Percentiles rank a stretch among this genome's conserved stretches.
Conservation (phyloP, 2,888 invertebrate species). For the Chymomyza fuscimana region DNA sequence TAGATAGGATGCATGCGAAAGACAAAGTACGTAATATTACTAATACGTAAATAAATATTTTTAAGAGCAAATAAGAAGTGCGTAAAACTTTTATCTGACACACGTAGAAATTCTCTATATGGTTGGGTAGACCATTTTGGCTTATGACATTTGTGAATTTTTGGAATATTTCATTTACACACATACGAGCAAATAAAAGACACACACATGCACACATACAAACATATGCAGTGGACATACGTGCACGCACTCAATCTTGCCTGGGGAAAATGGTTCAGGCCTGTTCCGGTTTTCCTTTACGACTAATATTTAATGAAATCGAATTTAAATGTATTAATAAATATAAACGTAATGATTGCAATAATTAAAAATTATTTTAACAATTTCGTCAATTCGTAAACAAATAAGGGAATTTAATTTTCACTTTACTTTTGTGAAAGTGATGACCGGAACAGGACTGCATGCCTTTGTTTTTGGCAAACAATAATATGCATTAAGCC, state of each 20-base stretch:
- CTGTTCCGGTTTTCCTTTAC: too few species aligned
- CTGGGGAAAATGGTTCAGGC: too few species aligned
- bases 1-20: background rate
- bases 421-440: too few species aligned
- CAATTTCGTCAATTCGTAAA: too few species aligned
- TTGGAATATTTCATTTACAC: background rate
- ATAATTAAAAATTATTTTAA: too few species aligned
- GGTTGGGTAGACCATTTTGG: background rate
- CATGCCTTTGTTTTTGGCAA: conserved; percentile 45
- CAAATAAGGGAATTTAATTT: too few species aligned
- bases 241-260: background rate
- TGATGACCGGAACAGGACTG: too few species aligned
- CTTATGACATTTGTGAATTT: background rate
- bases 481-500: conserved; percentile 37
- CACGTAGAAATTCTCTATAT: background rate
- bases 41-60: too few species aligned
- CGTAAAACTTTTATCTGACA: background rate
- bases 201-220: conserved; percentile 31
- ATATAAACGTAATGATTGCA: too few species aligned
- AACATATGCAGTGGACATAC: conserved; percentile 15
- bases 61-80: background rate
- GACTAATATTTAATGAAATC: too few species aligned
- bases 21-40: too few species aligned
- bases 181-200: background rate
- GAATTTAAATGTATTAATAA: too few species aligned